Conservation (phyloP, 2,113 vertebrate species). For the Cariama cristata region DNA sequence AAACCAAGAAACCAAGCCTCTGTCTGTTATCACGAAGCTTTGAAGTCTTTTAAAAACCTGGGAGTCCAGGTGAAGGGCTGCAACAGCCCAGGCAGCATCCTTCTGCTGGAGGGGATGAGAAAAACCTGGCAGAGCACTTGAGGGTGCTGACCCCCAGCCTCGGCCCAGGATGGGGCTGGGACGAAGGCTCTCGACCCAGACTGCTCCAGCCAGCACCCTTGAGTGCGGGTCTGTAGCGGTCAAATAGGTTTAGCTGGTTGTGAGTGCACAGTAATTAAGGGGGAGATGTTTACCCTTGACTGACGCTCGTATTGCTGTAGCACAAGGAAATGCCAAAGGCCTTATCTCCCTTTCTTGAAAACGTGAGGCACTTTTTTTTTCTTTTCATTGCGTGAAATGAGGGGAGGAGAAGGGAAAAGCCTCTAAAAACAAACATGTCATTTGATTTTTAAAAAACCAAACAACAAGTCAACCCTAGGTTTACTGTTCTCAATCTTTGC, state of each 20-base stretch:
- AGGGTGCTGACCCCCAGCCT: background rate
- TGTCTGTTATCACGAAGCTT: fast-evolving
- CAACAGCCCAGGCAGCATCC: fast-evolving
- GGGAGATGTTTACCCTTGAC: background rate
- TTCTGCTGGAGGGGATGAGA: background rate
- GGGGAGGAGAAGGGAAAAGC: background rate
- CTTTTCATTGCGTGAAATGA: fast-evolving
- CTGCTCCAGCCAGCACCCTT: background rate
- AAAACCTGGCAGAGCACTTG: background rate
- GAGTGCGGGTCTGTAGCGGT: background rate
- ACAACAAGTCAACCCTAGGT: no score
- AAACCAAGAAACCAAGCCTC: background rate
- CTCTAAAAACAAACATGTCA: background rate
- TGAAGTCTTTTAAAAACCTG: background rate
- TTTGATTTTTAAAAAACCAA: background rate
- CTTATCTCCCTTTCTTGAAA: background rate
- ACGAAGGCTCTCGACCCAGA: fast-evolving
- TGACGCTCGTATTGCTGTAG: no score
- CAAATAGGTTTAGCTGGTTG: background rate
- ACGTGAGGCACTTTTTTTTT: fast-evolving
- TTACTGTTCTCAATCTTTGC: background rate
- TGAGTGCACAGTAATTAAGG: background rate
- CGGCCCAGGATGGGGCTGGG: fast-evolving
- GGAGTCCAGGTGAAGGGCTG: background rate
- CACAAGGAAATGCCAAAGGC: background rate